Percentiles rank a stretch among this genome's conserved stretches.
These are phyloP conservation scores for Pithys albifrons DNA, from an alignment of 2,113 vertebrate species.

Conservation along the genomic window DNA sequence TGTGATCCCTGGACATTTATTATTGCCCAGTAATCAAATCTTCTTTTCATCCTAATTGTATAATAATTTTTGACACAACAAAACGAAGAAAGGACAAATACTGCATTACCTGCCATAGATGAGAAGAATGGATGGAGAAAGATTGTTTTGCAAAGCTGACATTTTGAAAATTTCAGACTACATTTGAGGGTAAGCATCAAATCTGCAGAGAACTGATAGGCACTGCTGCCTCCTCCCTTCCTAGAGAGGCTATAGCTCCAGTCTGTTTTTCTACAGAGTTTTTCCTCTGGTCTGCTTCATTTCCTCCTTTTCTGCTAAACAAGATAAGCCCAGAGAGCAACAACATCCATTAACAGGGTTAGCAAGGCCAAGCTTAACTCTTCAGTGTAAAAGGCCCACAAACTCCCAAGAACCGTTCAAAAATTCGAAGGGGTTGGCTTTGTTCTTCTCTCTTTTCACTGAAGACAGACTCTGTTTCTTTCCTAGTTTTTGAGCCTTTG, in stretches of 20 bases:
- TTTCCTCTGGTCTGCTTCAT: neutral
- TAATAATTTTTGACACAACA: neutral
- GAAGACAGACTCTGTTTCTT: neutral
- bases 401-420: neutral
- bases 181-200: neutral
- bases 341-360: neutral
- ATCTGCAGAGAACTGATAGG: conserved; percentile 8
- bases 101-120: neutral
- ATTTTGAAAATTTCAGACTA: neutral
- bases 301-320: neutral
- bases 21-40: conserved; percentile 6
- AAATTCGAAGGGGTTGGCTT: neutral
- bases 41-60: neutral
- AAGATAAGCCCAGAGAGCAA: conserved; percentile 11
- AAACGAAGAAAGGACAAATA: neutral
- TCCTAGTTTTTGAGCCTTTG: neutral
- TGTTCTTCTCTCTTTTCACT: neutral
- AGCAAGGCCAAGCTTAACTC: neutral
- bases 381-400: neutral
- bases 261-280: neutral
- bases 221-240: neutral
- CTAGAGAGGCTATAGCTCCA: neutral
- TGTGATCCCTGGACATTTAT: neutral
- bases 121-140: neutral
- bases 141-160: neutral